These are phyloP conservation scores for Mohoua ochrocephala DNA, from an alignment of 2,113 vertebrate species.

Conservation along the genomic window DNA sequence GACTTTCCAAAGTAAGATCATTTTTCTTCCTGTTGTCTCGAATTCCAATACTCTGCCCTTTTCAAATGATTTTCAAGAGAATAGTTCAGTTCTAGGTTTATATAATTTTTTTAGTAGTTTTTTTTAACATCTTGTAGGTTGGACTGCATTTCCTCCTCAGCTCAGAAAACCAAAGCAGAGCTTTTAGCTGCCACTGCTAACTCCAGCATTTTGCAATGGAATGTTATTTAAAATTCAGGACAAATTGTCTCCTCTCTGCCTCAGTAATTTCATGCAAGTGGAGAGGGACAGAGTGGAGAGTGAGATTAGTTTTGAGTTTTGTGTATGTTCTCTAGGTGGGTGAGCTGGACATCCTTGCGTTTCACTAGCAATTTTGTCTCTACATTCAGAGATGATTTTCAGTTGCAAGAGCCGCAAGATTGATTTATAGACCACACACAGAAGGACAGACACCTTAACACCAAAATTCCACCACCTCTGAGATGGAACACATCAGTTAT, in stretches of 20 bases:
- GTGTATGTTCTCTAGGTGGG: background rate
- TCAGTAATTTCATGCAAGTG: slow-evolving; percentile 37
- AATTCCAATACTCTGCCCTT: slow-evolving; percentile 77
- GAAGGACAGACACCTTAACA: background rate
- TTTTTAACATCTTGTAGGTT: slow-evolving; percentile 36
- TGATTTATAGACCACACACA: background rate
- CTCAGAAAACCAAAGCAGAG: slow-evolving; percentile 42
- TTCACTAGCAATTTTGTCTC: background rate
- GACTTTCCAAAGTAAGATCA: slow-evolving; percentile 67
- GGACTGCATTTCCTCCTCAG: slow-evolving; percentile 36
- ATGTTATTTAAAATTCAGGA: slow-evolving; percentile 69
- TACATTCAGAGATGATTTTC: background rate
- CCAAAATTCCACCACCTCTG: background rate
- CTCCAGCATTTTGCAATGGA: slow-evolving; percentile 58
- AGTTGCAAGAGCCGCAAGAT: background rate
- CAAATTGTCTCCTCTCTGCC: slow-evolving; percentile 47
- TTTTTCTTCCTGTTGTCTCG: slow-evolving; percentile 78
- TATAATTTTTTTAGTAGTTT: background rate
- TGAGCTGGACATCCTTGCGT: background rate
- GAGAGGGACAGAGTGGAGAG: background rate
- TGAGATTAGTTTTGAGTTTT: background rate
- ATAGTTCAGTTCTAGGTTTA: slow-evolving; percentile 30
- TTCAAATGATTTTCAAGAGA: slow-evolving; percentile 69
- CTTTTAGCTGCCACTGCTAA: slow-evolving; percentile 50
- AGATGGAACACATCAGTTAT: background rate